These are phyloP conservation scores for Mustelus asterias DNA, from an alignment of 2,113 vertebrate genomes.

Conservation along the genomic window DNA sequence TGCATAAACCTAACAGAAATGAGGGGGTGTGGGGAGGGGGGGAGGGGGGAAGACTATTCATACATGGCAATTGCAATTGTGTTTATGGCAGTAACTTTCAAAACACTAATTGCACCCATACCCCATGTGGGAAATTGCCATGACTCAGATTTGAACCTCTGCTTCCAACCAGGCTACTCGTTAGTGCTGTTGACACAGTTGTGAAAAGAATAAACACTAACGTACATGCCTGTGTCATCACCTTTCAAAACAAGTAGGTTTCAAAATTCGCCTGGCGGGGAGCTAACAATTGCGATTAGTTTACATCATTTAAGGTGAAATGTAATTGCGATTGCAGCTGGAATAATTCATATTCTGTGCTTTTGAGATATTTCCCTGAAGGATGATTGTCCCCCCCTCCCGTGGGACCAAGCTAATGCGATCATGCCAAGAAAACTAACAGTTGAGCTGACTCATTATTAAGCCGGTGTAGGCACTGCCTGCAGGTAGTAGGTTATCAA, in stretches of 20 bases:
- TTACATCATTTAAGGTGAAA: not conserved
- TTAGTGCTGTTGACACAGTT: conserved; percentile 11
- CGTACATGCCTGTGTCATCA: not conserved
- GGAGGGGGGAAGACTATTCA: not conserved
- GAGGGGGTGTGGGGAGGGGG: no score
- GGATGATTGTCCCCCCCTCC: not conserved
- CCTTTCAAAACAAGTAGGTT: not conserved
- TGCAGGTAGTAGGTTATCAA: not conserved
- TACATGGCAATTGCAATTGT: not conserved
- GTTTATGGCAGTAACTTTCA: not conserved
- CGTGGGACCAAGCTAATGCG: not conserved
- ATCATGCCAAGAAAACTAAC: not conserved
- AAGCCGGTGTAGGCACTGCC: not conserved
- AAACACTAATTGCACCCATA: not conserved
- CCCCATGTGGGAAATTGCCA: not conserved
- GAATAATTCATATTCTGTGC: not conserved
- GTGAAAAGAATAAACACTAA: conserved; percentile 2
- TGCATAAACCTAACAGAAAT: not conserved
- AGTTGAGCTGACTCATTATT: conserved; percentile 8
- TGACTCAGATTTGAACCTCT: not conserved
- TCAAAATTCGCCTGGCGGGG: not conserved
- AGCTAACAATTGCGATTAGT: not conserved
- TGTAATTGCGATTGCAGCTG: conserved; percentile 5
- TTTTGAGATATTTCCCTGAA: not conserved
- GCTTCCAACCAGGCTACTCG: not conserved